Evolutionary conservation across 2,797 vertebrate genomes (phyloP), one percentile per base, ranked within the genome.

Genomic region (Anguilla marmorata): DNA sequence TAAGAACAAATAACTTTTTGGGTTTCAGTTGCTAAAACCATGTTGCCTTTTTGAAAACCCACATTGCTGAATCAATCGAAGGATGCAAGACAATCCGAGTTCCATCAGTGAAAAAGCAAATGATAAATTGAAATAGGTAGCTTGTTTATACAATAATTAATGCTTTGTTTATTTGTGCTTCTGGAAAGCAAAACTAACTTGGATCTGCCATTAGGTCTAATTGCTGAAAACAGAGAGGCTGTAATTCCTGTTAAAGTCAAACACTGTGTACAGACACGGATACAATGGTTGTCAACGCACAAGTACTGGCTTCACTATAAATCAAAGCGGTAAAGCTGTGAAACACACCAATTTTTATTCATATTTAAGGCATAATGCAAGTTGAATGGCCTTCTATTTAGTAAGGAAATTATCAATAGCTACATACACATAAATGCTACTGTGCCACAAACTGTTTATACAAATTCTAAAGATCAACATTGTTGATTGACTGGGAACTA

Each of bases 401-500:
- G 30, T 76, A 76, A 76, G 41, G 37, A 27, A n/a, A 56, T 84
- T 16, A 58, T 84, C 3, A 54, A 6, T 30, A n/a, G 83, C 50
- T 41, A 14, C 14, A 21, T 19, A 37, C n/a, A 33, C 33, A 56
- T 30, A 30, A 56, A 84, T 56, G 27, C 24, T 56, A 1, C 83
- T 30, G 12, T 50, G 45, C 27, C 45, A 16, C 2, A 19, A n/a
- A 12, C 50, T 84, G 80, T 83, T 50, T 50, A 9, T 52, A 24
- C 2, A 0, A n/a, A 84, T 84, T 54, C n/a, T 33, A 14, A 58
- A 27, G 50, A 21, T 56, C 27, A 30, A 56, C 24, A 33, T n/a
- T 83, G 45, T 83, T 83, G 48, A 27, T 56, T 54, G 83, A 84
- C 83, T 50, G 45, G 79, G 45, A 82, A 82, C 41, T 50, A 11